These are phyloP conservation scores for Lordiphosa fenestrarum DNA, from an alignment of 2,888 invertebrate species.

Conservation along the genomic window DNA sequence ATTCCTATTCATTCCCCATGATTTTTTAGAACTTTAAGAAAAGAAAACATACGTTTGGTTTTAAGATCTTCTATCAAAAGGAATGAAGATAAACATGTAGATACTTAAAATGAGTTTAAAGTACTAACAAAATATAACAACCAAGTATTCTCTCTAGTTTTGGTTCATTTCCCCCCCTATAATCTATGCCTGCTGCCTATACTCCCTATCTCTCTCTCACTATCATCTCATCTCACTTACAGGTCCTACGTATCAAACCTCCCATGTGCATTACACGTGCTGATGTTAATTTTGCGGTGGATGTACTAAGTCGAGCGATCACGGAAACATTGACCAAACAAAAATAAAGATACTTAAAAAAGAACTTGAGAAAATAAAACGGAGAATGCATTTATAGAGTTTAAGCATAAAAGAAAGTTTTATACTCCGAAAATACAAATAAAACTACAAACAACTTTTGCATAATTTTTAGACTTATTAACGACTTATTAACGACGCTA, in stretches of 20 bases:
- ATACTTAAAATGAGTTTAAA: too few species aligned
- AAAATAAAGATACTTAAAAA: constrained; percentile 16
- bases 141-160: not conserved
- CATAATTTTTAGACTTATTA: too few species aligned
- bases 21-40: too few species aligned
- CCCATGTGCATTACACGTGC: constrained; percentile 96
- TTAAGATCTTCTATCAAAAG: too few species aligned
- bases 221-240: constrained; percentile 36
- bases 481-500: too few species aligned
- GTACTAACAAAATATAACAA: too few species aligned
- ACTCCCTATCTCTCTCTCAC: constrained; percentile 26
- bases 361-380: constrained; percentile 1
- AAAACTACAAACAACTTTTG: too few species aligned
- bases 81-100: too few species aligned
- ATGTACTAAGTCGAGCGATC: constrained; percentile 84
- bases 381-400: constrained; percentile 33
- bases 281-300: constrained; percentile 90
- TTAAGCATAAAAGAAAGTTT: too few species aligned
- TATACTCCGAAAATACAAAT: too few species aligned
- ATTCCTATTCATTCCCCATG: too few species aligned
- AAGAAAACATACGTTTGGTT: too few species aligned
- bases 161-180: constrained; percentile 14
- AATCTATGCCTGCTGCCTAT: constrained; percentile 12
- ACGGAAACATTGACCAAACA: constrained; percentile 57
- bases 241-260: constrained; percentile 96